These are phyloP conservation scores for Pygocentrus nattereri DNA, from an alignment of 2,797 vertebrate genomes.

Conservation along the genomic window DNA sequence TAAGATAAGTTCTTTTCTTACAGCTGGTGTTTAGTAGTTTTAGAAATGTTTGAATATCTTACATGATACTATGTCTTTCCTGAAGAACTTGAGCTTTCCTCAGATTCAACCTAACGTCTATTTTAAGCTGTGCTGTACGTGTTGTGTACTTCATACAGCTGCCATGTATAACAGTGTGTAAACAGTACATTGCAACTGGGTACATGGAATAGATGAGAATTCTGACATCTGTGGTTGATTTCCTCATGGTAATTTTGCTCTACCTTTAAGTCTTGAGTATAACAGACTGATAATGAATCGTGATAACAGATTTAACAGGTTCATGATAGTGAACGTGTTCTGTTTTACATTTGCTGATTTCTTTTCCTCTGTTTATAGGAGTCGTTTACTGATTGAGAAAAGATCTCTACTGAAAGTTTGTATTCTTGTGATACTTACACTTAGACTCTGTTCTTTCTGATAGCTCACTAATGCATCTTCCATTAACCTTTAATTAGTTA, in stretches of 20 bases:
- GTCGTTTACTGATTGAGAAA: not conserved
- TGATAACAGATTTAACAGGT: too few species aligned
- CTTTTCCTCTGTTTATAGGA: not conserved
- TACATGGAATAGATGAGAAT: not conserved
- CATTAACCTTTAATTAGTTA: not conserved
- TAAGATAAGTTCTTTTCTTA: constrained; percentile 52
- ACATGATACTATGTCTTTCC: not conserved
- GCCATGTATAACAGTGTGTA: not conserved
- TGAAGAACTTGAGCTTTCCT: not conserved
- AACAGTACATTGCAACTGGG: constrained; percentile 11
- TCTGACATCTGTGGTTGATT: not conserved
- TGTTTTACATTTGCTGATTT: not conserved
- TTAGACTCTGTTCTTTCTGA: not conserved
- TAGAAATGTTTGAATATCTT: not conserved
- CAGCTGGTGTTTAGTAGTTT: not conserved
- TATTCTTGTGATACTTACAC: not conserved
- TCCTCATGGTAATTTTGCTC: not conserved
- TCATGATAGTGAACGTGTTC: too few species aligned
- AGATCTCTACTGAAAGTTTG: constrained; percentile 39
- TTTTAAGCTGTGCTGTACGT: constrained; percentile 68
- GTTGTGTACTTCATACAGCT: constrained; percentile 39
- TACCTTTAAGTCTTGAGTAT: not conserved
- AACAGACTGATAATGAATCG: not conserved
- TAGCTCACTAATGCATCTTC: not conserved
- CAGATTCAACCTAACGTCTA: constrained; percentile 56